Evolutionary conservation across 2,888 invertebrate species (phyloP).

Genomic region (Drosophila algonquin): DNA sequence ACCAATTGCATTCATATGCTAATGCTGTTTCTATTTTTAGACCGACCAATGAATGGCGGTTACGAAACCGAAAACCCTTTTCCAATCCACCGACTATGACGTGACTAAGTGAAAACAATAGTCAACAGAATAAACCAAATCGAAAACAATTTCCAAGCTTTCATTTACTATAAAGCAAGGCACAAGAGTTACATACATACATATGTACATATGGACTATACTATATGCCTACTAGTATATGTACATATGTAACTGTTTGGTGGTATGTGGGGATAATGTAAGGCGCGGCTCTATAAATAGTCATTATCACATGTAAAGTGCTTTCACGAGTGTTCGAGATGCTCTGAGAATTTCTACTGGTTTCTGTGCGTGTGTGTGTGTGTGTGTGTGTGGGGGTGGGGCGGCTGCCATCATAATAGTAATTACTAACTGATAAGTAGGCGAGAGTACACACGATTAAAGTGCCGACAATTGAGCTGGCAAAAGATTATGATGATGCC

Average conservation of each 20-base stretch:
- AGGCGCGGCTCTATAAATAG: conserved; percentile 60
- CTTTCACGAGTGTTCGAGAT: not conserved
- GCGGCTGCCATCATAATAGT: conserved; percentile 33
- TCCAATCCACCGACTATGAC: conserved; percentile 17
- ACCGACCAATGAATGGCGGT: conserved; percentile 36
- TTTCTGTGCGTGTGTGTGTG: conserved; percentile 19
- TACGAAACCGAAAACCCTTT: conserved; percentile 52
- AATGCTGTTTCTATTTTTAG: conserved; percentile 52
- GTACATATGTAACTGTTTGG: too few relatives aligned
- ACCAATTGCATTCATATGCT: conserved; percentile 51
- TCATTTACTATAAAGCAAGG: not conserved
- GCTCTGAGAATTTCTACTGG: conserved; percentile 26
- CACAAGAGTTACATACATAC: conserved; percentile 20
- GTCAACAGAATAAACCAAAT: conserved; percentile 10
- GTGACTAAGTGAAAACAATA: conserved; percentile 8
- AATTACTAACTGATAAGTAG: conserved; percentile 25
- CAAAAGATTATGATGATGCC: not conserved
- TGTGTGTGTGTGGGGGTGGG: conserved; percentile 7
- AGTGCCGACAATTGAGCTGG: not conserved
- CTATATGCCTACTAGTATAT: conserved; percentile 12
- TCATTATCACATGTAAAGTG: conserved; percentile 61
- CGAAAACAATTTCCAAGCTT: not conserved
- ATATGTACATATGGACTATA: conserved; percentile 10
- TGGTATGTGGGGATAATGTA: conserved; percentile 26
- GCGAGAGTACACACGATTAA: not conserved